Conservation (phyloP, 2,113 vertebrate genomes). For the Naja naja region DNA sequence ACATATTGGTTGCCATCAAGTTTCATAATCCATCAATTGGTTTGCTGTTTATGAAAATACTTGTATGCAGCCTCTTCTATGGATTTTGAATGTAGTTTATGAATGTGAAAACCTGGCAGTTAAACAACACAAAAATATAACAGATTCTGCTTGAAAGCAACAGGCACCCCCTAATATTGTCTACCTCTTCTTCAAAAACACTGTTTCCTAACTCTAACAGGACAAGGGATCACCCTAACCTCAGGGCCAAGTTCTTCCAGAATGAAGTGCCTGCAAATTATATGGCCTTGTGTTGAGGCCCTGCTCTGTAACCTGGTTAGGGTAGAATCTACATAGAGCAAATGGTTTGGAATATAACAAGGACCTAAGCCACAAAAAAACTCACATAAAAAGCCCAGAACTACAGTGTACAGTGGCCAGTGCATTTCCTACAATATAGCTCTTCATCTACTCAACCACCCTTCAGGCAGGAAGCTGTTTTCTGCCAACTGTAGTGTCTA, state of each 20-base stretch:
- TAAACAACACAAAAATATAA: not conserved
- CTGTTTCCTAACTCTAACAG: not conserved
- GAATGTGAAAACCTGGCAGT: not conserved
- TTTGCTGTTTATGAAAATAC: not conserved
- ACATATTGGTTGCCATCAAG: not conserved
- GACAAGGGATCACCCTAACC: not conserved
- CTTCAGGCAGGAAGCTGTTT: too few species aligned
- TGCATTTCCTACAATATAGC: not conserved
- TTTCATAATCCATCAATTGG: not conserved
- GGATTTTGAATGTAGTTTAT: not conserved
- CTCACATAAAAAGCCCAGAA: not conserved
- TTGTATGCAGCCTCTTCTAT: not conserved
- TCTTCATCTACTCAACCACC: not conserved
- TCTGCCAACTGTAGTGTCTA: too few species aligned
- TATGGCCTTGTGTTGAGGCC: not conserved
- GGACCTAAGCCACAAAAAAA: not conserved
- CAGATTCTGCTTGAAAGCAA: not conserved
- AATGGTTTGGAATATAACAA: not conserved
- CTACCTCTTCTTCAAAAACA: not conserved
- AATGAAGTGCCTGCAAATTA: not conserved
- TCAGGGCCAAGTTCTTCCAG: not conserved
- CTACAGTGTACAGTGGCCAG: too few species aligned
- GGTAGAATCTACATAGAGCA: not conserved
- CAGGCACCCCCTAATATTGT: not conserved
- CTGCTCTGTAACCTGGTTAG: not conserved